Base-by-base conservation (phyloP, 92 coral and sea anemone genomes). In the Paragorgia papillata region DNA sequence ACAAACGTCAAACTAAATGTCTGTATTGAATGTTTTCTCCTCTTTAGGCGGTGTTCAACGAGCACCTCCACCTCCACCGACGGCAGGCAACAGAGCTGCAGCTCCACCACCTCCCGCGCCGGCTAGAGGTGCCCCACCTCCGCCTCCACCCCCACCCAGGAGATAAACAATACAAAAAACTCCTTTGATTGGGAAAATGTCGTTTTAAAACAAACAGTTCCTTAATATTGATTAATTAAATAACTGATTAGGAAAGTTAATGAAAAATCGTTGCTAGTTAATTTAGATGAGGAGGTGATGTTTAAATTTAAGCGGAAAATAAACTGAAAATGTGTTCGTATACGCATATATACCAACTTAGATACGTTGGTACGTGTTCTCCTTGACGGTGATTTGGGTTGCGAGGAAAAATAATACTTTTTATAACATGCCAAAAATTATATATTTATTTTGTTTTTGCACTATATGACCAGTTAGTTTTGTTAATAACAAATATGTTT, bases 141-240 rank as follows among this genome's bases (percentile, higher is more conserved):
- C 98, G n/a, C 98, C 97, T 29, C 97, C 97, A 14, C 97, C 97
- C 44, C 96, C 96, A 70, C 97, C 77, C n/a, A 49, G 77, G 77
- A 54, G 62, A 7, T 70, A 34, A 50, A 48, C 62, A 15, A 4
- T 20, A n/a, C 27, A 26, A 26, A 30, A 30, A 50, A 3, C 3
- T n/a, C n/a, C n/a, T 67, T 33, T 3, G 27, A 67, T 37, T 10
- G 58, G 26, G 7, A 56, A 22, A 51, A 5, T 51, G 33, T 14
- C 17, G 62, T 56, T 22, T 56, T 2, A 3, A 4, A 22, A 56
- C 3, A 28, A 56, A 56, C 5, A 56, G 48, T 26, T 67, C 33
- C 29, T 50, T 50, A 48, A 28, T 48, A 33, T 50, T 70, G 46
- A 50, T 9, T 53, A 31, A n/a, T n/a, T n/a, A 28, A 50, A 30